Evolutionary conservation across 2,888 invertebrate species (phyloP).

Genomic region (Cerastoderma edule): DNA sequence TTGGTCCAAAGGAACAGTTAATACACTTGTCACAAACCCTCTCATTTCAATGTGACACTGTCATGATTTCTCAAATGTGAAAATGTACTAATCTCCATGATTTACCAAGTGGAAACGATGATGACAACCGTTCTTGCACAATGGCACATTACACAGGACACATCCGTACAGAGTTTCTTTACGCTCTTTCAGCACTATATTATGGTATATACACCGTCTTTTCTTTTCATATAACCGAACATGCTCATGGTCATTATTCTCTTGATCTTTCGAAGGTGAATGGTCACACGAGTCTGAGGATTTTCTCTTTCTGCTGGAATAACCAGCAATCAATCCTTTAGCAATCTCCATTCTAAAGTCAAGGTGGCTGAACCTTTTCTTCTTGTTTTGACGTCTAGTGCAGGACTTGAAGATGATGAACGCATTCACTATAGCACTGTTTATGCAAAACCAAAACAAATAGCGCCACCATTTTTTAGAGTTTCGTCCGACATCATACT

Average conservation of each 20-base stretch:
- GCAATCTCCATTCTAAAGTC: constrained; percentile 25
- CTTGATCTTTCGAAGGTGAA: neutral
- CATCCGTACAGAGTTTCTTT: constrained; percentile 26
- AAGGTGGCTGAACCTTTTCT: neutral
- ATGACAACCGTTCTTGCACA: constrained; percentile 14
- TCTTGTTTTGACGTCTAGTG: constrained; percentile 5
- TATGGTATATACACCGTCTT: constrained; percentile 11
- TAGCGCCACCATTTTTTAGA: constrained; percentile 52
- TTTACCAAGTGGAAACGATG: neutral
- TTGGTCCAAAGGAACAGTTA: neutral
- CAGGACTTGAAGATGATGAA: constrained; percentile 28
- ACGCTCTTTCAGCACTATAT: neutral
- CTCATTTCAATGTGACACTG: neutral
- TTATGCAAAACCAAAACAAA: constrained; percentile 43
- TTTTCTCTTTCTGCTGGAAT: neutral
- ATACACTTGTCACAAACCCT: neutral
- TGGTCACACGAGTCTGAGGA: neutral
- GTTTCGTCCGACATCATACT: constrained; percentile 43
- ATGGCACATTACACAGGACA: constrained; percentile 8
- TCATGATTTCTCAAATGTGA: neutral
- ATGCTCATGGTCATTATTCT: constrained; percentile 27
- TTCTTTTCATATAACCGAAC: constrained; percentile 8
- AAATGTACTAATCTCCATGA: neutral
- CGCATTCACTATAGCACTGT: constrained; percentile 50
- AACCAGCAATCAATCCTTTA: constrained; percentile 16